Evolutionary conservation across 2,113 vertebrate genomes (phyloP), one percentile per base, ranked within the genome.

Genomic region (Microtus pennsylvanicus): DNA sequence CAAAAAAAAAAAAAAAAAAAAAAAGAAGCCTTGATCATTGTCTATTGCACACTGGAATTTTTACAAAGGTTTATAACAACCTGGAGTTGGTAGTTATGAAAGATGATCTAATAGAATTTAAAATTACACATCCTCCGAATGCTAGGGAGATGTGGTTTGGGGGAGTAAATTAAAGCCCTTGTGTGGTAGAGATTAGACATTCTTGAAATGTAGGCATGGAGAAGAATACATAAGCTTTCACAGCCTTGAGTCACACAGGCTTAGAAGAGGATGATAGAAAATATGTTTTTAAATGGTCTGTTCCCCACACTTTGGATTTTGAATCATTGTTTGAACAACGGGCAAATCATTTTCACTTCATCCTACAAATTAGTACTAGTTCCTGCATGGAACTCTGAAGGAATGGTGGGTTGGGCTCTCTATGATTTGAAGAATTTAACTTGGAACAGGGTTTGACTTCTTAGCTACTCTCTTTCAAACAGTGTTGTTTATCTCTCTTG

Each of bases 101-200:
- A 89, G 21, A 63, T 47, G 82, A 45, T 74, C 87, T 86, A 85
- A 14, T 92, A 80, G 75, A 94, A 86, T 77, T 93, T 95, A 65
- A 38, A 90, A 52, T 90, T 78, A 17, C 0, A 67, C 5, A 12
- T 0, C 10, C 38, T 92, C 33, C 75, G 22, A 82, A 50, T 82
- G 33, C 81, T 89, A 86, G 50, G 86, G 61, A 92, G 26, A 88
- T 67, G 38, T 42, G 65, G 8, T 50, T 0, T 3, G 50, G 4
- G 9, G 19, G 33, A 87, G 65, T 86, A 85, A 67, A 86, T 55
- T 61, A 89, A 74, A 91, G 1, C 35, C 2, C 75, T 76, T 55
- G 28, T 70, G 7, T 17, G 70, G 13, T 16, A 42, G 4, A 69
- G 45, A 14, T 3, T 45, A 42, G 61, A 11, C 69, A 7, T 55